Evolutionary conservation across 2,113 vertebrate species (phyloP).

Genomic region (Aplodontia rufa): DNA sequence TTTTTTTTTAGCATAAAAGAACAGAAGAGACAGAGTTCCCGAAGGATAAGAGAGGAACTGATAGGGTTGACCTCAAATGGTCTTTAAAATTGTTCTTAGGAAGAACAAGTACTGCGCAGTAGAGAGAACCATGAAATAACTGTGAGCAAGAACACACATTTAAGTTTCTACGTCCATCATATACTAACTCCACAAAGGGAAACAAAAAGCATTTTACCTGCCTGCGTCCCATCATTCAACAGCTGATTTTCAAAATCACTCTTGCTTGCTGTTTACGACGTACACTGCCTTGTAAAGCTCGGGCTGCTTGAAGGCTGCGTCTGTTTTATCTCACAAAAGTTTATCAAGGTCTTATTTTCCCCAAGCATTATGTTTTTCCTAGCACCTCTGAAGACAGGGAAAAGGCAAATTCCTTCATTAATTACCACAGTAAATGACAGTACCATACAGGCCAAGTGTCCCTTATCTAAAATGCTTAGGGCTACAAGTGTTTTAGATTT

Average conservation of each 20-base stretch:
- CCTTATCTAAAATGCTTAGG: background rate
- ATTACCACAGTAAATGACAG: background rate
- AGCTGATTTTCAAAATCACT: background rate
- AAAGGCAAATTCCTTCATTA: background rate
- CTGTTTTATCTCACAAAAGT: constrained; percentile 33
- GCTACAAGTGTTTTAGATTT: background rate
- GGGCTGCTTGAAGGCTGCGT: background rate
- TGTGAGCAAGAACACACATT: background rate
- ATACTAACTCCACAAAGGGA: background rate
- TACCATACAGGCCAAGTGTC: background rate
- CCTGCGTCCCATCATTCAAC: background rate
- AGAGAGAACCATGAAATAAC: constrained; percentile 13
- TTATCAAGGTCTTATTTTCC: background rate
- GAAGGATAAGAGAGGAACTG: too few species aligned
- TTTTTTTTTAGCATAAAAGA: too few species aligned
- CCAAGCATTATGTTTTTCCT: constrained; percentile 17
- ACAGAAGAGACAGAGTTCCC: too few species aligned
- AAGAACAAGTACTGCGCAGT: background rate
- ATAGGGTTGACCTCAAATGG: background rate
- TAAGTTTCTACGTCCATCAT: background rate
- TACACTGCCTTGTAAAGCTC: background rate
- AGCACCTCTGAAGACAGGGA: background rate
- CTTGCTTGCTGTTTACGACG: background rate
- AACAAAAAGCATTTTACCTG: background rate
- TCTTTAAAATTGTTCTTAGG: constrained; percentile 41